Evolutionary conservation across 2,888 invertebrate species (phyloP).

Genomic region (Blastobasis lacticolella): DNA sequence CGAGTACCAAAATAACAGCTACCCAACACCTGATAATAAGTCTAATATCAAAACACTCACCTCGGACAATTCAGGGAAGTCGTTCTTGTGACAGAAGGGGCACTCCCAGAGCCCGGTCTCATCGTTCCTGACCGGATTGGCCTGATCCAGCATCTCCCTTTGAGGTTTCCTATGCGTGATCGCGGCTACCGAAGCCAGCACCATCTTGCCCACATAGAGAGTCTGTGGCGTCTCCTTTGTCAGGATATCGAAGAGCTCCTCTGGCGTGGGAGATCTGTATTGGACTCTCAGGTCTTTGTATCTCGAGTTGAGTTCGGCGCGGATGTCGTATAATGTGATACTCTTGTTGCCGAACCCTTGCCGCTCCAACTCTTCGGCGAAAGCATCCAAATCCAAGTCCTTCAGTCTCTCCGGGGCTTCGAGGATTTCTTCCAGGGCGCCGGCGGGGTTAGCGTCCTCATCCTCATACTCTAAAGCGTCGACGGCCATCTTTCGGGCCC

Average conservation of each 20-base stretch:
- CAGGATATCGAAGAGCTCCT: conserved; percentile 94
- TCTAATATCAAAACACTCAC: conserved; percentile 25
- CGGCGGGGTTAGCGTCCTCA: conserved; percentile 96
- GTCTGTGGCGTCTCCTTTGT: conserved; percentile 97
- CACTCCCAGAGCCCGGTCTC: conserved; percentile 98
- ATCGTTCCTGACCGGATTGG: conserved; percentile 95
- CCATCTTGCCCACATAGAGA: conserved; percentile 91
- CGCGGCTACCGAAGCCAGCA: conserved; percentile 85
- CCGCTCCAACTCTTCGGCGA: conserved; percentile 96
- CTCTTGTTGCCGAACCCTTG: conserved; percentile 92
- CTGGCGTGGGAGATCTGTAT: conserved; percentile 85
- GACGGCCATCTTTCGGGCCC: conserved; percentile 99
- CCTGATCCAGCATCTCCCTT: conserved; percentile 94
- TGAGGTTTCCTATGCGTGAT: conserved; percentile 92
- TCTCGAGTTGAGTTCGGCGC: conserved; percentile 94
- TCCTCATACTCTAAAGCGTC: conserved; percentile 99
- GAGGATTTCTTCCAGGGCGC: conserved; percentile 97
- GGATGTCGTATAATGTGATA: conserved; percentile 96
- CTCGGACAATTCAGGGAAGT: conserved; percentile 96
- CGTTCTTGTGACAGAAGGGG: conserved; percentile 96
- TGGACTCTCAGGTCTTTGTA: conserved; percentile 91
- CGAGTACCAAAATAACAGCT: too few relatives aligned
- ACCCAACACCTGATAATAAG: too few relatives aligned
- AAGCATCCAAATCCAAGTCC: conserved; percentile 98
- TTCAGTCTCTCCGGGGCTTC: conserved; percentile 95